phyloP scores from a whole-genome alignment of 30 jellyfish, hydroid and myxozoan genomes.

The Pseudorhiza aurosa region DNA sequence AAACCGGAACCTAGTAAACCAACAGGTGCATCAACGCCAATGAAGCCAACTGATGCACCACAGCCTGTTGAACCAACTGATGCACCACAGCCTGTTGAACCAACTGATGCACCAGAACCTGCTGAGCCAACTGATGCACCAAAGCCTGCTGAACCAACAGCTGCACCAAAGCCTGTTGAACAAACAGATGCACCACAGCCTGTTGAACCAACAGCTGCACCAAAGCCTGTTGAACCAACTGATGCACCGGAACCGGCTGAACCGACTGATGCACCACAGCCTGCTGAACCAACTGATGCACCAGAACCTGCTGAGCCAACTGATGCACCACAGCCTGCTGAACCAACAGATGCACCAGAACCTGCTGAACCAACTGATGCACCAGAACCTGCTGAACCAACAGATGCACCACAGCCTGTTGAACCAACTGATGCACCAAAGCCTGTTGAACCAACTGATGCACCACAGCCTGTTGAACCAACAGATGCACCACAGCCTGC shows the following conservation, averaged over 20 bases:
- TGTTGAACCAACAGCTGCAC: not conserved
- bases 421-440: not conserved
- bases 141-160: not conserved
- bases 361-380: not conserved
- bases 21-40: no score
- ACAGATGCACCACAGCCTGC: not conserved
- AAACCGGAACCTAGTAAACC: not conserved
- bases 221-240: not conserved
- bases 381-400: not conserved
- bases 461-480: not conserved
- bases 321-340: not conserved
- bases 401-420: not conserved
- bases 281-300: not conserved
- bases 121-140: not conserved
- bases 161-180: no score
- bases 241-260: not conserved
- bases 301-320: not conserved
- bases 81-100: not conserved
- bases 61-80: not conserved
- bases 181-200: not conserved
- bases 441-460: not conserved
- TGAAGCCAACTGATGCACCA: not conserved
- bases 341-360: constrained; percentile 1
- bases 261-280: not conserved
- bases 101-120: not conserved